Evolutionary conservation across 2,888 invertebrate genomes (phyloP).

Genomic region (Drosophila subquinaria): DNA sequence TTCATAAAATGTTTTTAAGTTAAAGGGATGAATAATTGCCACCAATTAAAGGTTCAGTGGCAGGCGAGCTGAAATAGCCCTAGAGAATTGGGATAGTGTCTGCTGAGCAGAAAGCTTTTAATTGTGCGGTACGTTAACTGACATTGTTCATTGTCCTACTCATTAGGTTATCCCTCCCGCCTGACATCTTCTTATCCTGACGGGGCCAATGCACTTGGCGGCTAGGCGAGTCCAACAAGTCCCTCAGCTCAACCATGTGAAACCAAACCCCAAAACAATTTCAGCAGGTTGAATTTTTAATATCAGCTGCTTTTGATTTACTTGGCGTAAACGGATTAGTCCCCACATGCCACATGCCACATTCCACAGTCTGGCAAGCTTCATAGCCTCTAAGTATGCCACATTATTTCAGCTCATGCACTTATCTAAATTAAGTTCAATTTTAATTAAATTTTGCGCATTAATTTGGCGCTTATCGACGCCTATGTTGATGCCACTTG

Average conservation of each 20-base stretch:
- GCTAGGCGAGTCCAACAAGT: constrained; percentile 12
- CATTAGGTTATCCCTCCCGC: constrained; percentile 11
- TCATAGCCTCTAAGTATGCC: constrained; percentile 16
- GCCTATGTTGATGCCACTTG: neutral
- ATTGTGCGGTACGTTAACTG: constrained; percentile 6
- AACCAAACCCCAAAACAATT: constrained; percentile 15
- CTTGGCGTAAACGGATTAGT: constrained; percentile 55
- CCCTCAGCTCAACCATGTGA: neutral
- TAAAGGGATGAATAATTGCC: neutral
- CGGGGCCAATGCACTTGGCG: constrained; percentile 37
- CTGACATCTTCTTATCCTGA: neutral
- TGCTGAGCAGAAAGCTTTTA: constrained; percentile 11
- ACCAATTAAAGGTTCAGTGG: constrained; percentile 19
- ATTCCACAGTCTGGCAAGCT: neutral
- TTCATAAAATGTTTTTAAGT: neutral
- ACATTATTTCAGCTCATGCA: constrained; percentile 47
- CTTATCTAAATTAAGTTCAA: constrained; percentile 64
- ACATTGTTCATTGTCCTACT: constrained; percentile 16
- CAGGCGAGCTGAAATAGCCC: constrained; percentile 17
- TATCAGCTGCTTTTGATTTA: constrained; percentile 45
- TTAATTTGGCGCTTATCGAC: constrained; percentile 46
- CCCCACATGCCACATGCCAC: neutral
- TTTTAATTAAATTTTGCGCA: constrained; percentile 68
- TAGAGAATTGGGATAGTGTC: constrained; percentile 14
- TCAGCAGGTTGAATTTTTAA: constrained; percentile 38